Conservation (phyloP, 2,888 invertebrate genomes). For the Thysanoteuthis rhombus region DNA sequence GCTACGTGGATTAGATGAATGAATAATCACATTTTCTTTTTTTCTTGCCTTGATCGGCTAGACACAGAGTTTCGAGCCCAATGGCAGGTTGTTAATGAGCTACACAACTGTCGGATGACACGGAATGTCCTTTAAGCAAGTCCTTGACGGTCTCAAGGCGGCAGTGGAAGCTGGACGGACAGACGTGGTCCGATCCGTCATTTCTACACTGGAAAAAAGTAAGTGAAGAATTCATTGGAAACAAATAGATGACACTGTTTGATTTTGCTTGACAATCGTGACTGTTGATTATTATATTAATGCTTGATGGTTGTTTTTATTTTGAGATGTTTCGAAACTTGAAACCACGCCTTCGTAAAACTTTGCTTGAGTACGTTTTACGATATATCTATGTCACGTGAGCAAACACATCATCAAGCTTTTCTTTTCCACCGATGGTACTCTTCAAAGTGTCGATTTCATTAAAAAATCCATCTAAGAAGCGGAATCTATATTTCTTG, state of each 20-base stretch:
- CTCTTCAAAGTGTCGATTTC: too few relatives aligned
- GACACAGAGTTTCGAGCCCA: not conserved
- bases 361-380: not conserved
- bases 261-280: not conserved
- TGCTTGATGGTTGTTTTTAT: not conserved
- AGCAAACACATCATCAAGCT: too few relatives aligned
- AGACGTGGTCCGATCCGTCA: constrained; percentile 72
- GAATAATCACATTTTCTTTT: not conserved
- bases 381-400: too few relatives aligned
- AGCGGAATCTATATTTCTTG: too few relatives aligned
- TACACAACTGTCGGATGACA: constrained; percentile 14
- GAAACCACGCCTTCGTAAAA: not conserved
- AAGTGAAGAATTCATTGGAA: constrained; percentile 38
- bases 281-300: not conserved
- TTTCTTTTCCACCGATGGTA: too few relatives aligned
- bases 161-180: constrained; percentile 73
- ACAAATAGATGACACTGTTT: not conserved
- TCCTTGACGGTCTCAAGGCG: constrained; percentile 66
- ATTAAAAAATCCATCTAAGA: too few relatives aligned
- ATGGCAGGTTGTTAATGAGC: not conserved
- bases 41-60: not conserved
- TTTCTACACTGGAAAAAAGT: constrained; percentile 72
- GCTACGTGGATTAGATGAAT: not conserved
- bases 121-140: constrained; percentile 40
- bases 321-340: not conserved